A percentile compares a stretch with the other conserved stretches of the same genome.
Evolutionary conservation across 2,797 vertebrate genomes (phyloP).

Genomic region (Platyrinchus mystaceus): DNA sequence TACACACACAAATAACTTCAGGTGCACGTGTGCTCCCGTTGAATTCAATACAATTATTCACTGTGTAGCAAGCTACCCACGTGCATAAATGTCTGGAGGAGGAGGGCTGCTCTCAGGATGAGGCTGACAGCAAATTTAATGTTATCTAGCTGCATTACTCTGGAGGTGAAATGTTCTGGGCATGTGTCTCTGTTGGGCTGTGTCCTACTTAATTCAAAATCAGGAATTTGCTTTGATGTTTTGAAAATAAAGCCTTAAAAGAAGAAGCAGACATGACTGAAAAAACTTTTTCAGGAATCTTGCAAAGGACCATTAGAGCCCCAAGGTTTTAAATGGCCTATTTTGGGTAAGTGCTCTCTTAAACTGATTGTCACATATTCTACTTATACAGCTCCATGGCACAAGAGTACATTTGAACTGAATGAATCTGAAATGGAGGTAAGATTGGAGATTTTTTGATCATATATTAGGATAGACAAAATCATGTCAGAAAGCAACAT

Average conservation of each 20-base stretch:
- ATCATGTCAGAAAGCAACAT: neutral
- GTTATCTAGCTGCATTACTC: neutral
- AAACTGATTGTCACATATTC: neutral
- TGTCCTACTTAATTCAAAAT: neutral
- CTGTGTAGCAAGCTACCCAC: neutral
- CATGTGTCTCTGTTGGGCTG: neutral
- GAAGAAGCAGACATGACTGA: neutral
- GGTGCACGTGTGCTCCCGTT: neutral
- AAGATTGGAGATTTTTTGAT: neutral
- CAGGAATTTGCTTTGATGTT: neutral
- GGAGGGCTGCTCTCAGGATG: neutral
- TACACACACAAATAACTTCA: neutral
- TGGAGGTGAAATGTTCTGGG: neutral
- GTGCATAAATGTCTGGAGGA: neutral
- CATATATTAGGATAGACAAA: neutral
- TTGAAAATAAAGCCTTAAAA: neutral
- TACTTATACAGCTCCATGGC: neutral
- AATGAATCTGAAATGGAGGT: neutral
- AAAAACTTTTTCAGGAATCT: neutral
- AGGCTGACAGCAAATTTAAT: neutral
- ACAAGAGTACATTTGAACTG: neutral
- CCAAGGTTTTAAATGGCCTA: neutral
- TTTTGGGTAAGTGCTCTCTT: neutral
- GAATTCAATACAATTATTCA: neutral
- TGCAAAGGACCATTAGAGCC: neutral